phyloP scores from a whole-genome alignment of 2,797 vertebrate genomes.

The Brachyalestes nurse region DNA sequence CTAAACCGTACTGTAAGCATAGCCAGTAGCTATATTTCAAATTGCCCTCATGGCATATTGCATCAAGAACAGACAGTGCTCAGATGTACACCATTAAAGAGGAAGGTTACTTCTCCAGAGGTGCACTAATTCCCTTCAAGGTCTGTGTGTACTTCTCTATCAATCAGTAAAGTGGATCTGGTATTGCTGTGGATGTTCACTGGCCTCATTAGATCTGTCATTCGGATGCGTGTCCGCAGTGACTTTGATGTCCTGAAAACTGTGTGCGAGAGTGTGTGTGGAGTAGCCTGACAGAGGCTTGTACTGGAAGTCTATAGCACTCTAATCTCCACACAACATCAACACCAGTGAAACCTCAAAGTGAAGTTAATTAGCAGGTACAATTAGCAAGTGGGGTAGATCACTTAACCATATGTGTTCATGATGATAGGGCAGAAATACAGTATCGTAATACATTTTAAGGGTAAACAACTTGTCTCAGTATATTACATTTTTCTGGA shows the following conservation, averaged over 20 bases:
- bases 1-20: constrained; percentile 21
- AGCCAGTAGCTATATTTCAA: constrained; percentile 30
- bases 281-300: constrained; percentile 2
- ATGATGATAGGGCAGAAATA: no score
- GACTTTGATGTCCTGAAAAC: constrained; percentile 43
- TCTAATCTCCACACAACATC: constrained; percentile 12
- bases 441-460: no score
- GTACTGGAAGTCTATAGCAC: constrained; percentile 31
- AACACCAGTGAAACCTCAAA: neutral
- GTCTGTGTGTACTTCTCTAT: constrained; percentile 48
- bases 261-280: constrained; percentile 16
- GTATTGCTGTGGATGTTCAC: constrained; percentile 47
- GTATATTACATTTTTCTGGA: no score
- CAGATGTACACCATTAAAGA: constrained; percentile 28
- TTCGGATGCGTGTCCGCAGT: constrained; percentile 38
- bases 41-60: constrained; percentile 4
- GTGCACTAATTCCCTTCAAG: constrained; percentile 54
- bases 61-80: constrained; percentile 24
- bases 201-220: constrained; percentile 50
- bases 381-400: neutral
- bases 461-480: no score
- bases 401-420: no score
- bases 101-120: constrained; percentile 37
- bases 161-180: constrained; percentile 54
- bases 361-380: constrained; percentile 5